phyloP scores from a whole-genome alignment of 2,888 invertebrate species.

The Ellobium chinense region DNA sequence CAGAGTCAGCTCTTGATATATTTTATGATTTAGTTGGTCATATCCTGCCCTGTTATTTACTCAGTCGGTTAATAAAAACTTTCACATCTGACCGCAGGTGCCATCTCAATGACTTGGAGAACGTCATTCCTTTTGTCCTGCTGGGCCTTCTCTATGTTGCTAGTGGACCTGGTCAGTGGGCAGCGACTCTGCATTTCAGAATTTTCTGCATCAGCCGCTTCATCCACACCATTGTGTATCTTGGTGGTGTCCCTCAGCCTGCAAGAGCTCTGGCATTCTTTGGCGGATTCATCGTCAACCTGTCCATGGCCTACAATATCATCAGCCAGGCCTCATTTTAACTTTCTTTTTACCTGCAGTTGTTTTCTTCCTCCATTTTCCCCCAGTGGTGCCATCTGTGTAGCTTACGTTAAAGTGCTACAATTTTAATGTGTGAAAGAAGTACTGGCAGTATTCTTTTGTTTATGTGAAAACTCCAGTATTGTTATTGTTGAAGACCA shows the following conservation, averaged over 20 bases:
- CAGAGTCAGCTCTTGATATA: no score
- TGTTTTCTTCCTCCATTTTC: no score
- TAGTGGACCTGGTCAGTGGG: conserved; percentile 81
- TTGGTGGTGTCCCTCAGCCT: conserved; percentile 83
- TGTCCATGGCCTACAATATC: conserved; percentile 80
- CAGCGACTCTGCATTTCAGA: conserved; percentile 82
- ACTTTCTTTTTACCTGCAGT: no score
- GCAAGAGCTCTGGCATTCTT: conserved; percentile 80
- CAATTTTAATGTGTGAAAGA: no score
- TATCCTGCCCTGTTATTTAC: no score
- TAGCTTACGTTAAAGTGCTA: no score
- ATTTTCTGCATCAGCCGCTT: conserved; percentile 82
- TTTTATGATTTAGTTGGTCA: no score
- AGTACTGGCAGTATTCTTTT: no score
- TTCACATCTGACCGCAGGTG: conserved; percentile 84
- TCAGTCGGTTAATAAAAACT: no score
- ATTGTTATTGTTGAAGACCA: no score
- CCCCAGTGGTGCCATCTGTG: no score
- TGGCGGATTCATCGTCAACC: conserved; percentile 79
- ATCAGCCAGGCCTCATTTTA: conserved; percentile 32
- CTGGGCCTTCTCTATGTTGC: conserved; percentile 83
- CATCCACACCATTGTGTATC: conserved; percentile 85
- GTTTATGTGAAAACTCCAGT: no score
- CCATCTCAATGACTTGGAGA: conserved; percentile 87
- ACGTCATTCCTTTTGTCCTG: conserved; percentile 85